Percentiles rank a stretch among this genome's conserved stretches.
phyloP scores from a whole-genome alignment of 2,888 invertebrate genomes.

The Lissonota sp. region DNA sequence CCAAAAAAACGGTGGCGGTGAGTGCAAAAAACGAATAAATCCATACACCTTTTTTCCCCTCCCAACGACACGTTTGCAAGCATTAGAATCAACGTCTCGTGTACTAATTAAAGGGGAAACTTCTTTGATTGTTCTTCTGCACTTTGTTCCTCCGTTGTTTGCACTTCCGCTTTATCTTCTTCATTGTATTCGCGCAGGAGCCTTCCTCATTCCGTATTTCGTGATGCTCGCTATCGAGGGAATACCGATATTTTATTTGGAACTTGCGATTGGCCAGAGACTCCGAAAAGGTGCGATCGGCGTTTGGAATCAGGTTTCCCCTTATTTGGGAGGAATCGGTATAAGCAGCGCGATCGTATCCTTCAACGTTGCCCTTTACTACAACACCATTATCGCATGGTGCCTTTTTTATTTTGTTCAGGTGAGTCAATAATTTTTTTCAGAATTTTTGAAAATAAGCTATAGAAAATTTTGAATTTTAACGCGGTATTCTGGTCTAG shows the following conservation, averaged over 20 bases:
- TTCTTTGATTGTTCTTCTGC: constrained; percentile 12
- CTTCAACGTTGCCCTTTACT: constrained; percentile 98
- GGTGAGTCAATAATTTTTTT: constrained; percentile 75
- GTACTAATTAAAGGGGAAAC: constrained; percentile 34
- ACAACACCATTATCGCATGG: constrained; percentile 99
- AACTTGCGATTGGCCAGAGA: constrained; percentile 97
- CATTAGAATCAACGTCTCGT: constrained; percentile 7
- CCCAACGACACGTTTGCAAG: neutral
- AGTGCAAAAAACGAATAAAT: constrained; percentile 59
- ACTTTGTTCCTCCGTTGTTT: neutral
- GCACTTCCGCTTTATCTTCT: constrained; percentile 16
- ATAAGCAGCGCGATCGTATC: constrained; percentile 98
- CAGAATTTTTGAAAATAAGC: no score
- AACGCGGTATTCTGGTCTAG: no score
- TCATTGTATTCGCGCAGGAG: constrained; percentile 86
- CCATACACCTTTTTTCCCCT: constrained; percentile 3
- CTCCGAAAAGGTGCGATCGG: constrained; percentile 97
- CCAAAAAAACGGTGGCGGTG: constrained; percentile 96
- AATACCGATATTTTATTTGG: constrained; percentile 97
- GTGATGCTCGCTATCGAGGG: constrained; percentile 98
- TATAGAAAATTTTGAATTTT: no score
- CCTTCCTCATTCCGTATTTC: constrained; percentile 98
- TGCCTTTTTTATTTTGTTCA: constrained; percentile 97
- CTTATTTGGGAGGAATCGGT: constrained; percentile 94
- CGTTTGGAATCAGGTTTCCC: constrained; percentile 97